phyloP scores from a whole-genome alignment of 2,797 vertebrate species.

The Enteromius thamalakanensis region DNA sequence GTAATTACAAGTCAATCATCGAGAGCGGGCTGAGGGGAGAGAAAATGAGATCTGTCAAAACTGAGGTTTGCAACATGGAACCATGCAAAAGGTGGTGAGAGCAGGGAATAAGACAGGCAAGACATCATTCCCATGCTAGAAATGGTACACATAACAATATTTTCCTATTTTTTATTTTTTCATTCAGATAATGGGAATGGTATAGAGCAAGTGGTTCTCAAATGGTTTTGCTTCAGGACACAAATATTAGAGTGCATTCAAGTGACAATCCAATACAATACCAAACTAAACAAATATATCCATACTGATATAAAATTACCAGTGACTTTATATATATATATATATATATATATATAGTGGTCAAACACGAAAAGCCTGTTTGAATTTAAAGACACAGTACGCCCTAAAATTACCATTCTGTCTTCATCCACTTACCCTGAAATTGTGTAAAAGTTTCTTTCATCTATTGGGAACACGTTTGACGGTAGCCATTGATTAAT shows the following conservation, averaged over 20 bases:
- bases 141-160: constrained; percentile 21
- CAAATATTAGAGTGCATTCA: not conserved
- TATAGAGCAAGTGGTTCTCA: constrained; percentile 22
- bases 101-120: constrained; percentile 46
- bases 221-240: constrained; percentile 14
- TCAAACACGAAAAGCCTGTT: not conserved
- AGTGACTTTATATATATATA: not conserved
- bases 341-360: not conserved
- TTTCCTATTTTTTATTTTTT: not conserved
- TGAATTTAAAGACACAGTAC: not conserved
- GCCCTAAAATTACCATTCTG: not conserved
- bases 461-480: no score
- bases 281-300: not conserved
- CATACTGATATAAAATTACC: not conserved
- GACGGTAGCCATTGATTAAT: no score
- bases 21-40: constrained; percentile 57
- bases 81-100: constrained; percentile 52
- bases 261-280: not conserved
- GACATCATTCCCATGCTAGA: constrained; percentile 51
- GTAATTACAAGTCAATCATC: constrained; percentile 65
- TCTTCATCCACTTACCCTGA: no score
- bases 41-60: constrained; percentile 65
- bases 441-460: no score
- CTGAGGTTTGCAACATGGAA: constrained; percentile 50
- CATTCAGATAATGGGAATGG: constrained; percentile 14